phyloP scores from a whole-genome alignment of 2,888 invertebrate species.

The Brenthis hecate region DNA sequence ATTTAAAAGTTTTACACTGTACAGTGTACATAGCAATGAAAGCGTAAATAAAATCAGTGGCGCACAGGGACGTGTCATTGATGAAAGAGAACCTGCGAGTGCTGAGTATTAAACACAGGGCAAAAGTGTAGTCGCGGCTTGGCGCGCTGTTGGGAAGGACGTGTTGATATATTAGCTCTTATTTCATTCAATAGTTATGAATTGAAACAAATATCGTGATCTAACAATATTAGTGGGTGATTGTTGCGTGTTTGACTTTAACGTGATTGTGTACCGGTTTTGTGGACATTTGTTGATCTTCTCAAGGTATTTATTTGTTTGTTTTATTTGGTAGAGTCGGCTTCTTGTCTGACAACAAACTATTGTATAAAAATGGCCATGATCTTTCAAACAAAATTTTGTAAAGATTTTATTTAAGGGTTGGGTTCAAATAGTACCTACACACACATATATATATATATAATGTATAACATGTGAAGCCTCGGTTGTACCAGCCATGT shows the following conservation, averaged over 20 bases:
- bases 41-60: slow-evolving; percentile 28
- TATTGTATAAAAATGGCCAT: not conserved
- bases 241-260: slow-evolving; percentile 27
- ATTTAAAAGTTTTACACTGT: not conserved
- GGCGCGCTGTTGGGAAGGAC: slow-evolving; percentile 57
- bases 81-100: slow-evolving; percentile 34
- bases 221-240: slow-evolving; percentile 29
- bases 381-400: not conserved
- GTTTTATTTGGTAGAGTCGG: not conserved
- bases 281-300: slow-evolving; percentile 19
- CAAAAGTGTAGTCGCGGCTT: slow-evolving; percentile 58
- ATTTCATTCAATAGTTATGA: slow-evolving; percentile 19
- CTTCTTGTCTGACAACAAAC: slow-evolving; percentile 3
- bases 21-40: slow-evolving; percentile 13
- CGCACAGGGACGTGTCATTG: slow-evolving; percentile 31
- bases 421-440: too few relatives aligned
- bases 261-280: slow-evolving; percentile 16
- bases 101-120: slow-evolving; percentile 17
- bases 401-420: too few relatives aligned
- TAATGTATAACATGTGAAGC: not conserved
- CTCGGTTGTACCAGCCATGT: not conserved
- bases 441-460: too few relatives aligned
- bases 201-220: slow-evolving; percentile 29
- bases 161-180: slow-evolving; percentile 34
- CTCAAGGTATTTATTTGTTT: slow-evolving; percentile 12